Evolutionary conservation across 1,140 invertebrate genomes (phyloP), one percentile per base, ranked within the genome.

Genomic region (Mya arenaria): DNA sequence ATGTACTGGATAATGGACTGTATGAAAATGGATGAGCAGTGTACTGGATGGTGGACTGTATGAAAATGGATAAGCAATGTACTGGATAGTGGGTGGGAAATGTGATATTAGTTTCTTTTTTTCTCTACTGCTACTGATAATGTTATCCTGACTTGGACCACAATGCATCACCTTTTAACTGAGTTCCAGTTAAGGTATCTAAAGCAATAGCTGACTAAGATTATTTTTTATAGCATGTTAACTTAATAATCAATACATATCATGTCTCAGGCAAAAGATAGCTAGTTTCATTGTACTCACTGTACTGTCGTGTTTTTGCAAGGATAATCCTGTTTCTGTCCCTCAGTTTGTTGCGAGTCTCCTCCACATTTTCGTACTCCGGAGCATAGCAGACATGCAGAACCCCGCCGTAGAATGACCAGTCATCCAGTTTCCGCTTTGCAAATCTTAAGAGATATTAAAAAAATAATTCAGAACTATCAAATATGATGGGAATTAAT

Each of bases 351-450:
- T 93, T 89, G 90, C 94, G 94, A 3, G 96, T 96, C 92, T 99
- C 97, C 0, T 94, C 85, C 0, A 96, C 74, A 32, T 92, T 94
- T 93, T 99, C 97, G 85, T 96, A 94, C 92, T 99, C 97, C 6
- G 97, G 97, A 0, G 96, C 96, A 94, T 98, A 99, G 89, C 96
- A 97, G 4, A 98, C 95, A 93, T 98, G 97, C 30, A 99, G 90
- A 0, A 95, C 90, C 0, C 96, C 96, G 0, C 97, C 97, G 93
- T 95, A 98, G 91, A 97, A 98, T 74, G 96, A 96, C 85, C 95
- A 96, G 34, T 95, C 95, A 93, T 99, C 97, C 6, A 97, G 83
- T 85, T 95, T 95, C 75, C 94, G 94, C 91, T 98, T 98, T 0
- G 97, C 97, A 89, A 96, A 93, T 90, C 97, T 96, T n/a, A 84